These are phyloP conservation scores for Leucoraja erinaceus DNA, from an alignment of 2,113 vertebrate genomes.

Conservation along the genomic window DNA sequence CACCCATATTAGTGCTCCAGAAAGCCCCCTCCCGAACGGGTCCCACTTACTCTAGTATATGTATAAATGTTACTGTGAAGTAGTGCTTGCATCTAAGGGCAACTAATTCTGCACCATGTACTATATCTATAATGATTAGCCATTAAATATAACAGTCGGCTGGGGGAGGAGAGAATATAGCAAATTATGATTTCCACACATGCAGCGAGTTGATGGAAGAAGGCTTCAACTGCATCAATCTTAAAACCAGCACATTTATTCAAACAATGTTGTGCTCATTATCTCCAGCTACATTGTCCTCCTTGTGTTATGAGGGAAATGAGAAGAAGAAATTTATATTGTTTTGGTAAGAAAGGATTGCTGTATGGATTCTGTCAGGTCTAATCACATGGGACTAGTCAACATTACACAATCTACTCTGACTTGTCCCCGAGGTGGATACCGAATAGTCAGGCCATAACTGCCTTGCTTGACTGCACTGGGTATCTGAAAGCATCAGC, in stretches of 20 bases:
- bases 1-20: no score
- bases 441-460: not conserved
- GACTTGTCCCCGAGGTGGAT: conserved; percentile 15
- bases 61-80: not conserved
- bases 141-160: not conserved
- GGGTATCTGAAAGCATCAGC: not conserved
- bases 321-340: not conserved
- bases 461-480: not conserved
- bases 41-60: not conserved
- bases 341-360: not conserved
- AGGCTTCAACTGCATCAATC: not conserved
- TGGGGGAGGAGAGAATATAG: not conserved
- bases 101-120: not conserved
- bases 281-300: not conserved
- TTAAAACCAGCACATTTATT: not conserved
- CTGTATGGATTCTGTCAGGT: not conserved
- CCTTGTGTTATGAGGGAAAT: not conserved
- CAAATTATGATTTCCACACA: not conserved
- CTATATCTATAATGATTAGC: not conserved
- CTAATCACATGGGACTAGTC: not conserved
- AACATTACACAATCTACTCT: not conserved
- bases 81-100: not conserved
- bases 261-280: not conserved
- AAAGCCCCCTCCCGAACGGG: no score
- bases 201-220: not conserved